Evolutionary conservation across 2,797 vertebrate genomes (phyloP).

Genomic region (Hippopotamyrus pictus): DNA sequence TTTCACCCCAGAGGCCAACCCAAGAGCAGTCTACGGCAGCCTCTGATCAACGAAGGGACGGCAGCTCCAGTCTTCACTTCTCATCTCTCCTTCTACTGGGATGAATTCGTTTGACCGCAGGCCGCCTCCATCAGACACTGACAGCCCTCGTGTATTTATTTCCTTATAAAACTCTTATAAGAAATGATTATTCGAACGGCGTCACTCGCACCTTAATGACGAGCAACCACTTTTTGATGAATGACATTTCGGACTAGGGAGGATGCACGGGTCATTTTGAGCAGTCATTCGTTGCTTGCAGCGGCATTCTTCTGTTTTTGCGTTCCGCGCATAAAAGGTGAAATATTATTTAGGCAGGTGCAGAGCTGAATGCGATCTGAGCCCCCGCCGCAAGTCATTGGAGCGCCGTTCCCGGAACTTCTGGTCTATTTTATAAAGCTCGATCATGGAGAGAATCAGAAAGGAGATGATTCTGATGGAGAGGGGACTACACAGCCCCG

Average conservation of each 20-base stretch:
- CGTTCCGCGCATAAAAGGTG: constrained; percentile 80
- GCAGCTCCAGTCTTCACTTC: constrained; percentile 80
- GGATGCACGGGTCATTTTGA: constrained; percentile 93
- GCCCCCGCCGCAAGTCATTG: constrained; percentile 81
- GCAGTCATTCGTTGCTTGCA: constrained; percentile 86
- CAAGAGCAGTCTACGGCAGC: constrained; percentile 84
- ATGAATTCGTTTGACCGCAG: constrained; percentile 98
- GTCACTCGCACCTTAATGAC: constrained; percentile 98
- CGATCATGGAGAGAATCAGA: constrained; percentile 99
- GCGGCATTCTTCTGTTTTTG: constrained; percentile 82
- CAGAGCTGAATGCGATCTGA: constrained; percentile 88
- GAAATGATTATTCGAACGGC: constrained; percentile 99
- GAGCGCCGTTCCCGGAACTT: constrained; percentile 75
- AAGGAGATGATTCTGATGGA: constrained; percentile 99
- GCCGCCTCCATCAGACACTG: constrained; percentile 97
- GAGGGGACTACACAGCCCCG: constrained; percentile 93
- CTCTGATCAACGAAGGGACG: constrained; percentile 81
- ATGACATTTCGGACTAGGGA: constrained; percentile 89
- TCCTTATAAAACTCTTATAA: constrained; percentile 99
- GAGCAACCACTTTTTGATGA: constrained; percentile 91
- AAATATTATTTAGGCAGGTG: constrained; percentile 79
- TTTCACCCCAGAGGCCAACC: constrained; percentile 98
- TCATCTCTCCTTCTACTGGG: constrained; percentile 87
- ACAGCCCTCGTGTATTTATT: constrained; percentile 99
- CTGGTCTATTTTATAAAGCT: constrained; percentile 70